These are phyloP conservation scores for Oegoconia quadripuncta DNA, from an alignment of 2,888 invertebrate genomes.

Conservation along the genomic window DNA sequence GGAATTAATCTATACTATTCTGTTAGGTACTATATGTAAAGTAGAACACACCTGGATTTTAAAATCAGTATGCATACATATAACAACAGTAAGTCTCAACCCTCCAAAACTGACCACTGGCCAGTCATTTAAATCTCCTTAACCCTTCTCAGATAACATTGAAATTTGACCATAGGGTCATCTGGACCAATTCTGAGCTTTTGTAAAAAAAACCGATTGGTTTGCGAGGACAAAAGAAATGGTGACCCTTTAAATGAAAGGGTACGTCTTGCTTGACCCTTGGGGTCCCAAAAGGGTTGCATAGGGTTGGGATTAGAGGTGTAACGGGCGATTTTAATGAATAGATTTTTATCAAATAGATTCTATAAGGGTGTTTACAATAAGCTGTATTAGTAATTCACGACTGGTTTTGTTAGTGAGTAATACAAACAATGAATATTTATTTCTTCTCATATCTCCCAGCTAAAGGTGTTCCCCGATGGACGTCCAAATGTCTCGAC, in stretches of 20 bases:
- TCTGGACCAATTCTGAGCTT: conserved; percentile 59
- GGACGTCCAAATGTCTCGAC: too few relatives aligned
- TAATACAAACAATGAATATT: too few relatives aligned
- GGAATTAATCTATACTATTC: too few relatives aligned
- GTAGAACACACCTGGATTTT: too few relatives aligned
- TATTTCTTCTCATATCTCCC: too few relatives aligned
- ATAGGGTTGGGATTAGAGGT: conserved; percentile 55
- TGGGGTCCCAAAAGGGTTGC: conserved; percentile 31
- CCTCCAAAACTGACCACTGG: conserved; percentile 40
- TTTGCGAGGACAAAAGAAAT: conserved; percentile 42
- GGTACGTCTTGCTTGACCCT: conserved; percentile 46
- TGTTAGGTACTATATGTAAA: too few relatives aligned
- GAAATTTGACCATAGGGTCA: conserved; percentile 64
- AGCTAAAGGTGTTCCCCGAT: too few relatives aligned
- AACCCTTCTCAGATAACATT: conserved; percentile 52
- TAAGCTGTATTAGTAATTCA: conserved; percentile 22
- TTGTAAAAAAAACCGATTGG: conserved; percentile 61
- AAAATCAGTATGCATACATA: conserved; percentile 6
- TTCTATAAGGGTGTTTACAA: conserved; percentile 29
- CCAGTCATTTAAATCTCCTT: conserved; percentile 22
- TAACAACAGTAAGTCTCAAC: conserved; percentile 24
- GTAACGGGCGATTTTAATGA: conserved; percentile 39
- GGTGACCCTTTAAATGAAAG: conserved; percentile 55
- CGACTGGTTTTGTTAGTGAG: too few relatives aligned
- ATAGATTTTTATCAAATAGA: conserved; percentile 24